Conservation (phyloP, 2,113 vertebrate genomes). For the Cryptotis parvus region DNA sequence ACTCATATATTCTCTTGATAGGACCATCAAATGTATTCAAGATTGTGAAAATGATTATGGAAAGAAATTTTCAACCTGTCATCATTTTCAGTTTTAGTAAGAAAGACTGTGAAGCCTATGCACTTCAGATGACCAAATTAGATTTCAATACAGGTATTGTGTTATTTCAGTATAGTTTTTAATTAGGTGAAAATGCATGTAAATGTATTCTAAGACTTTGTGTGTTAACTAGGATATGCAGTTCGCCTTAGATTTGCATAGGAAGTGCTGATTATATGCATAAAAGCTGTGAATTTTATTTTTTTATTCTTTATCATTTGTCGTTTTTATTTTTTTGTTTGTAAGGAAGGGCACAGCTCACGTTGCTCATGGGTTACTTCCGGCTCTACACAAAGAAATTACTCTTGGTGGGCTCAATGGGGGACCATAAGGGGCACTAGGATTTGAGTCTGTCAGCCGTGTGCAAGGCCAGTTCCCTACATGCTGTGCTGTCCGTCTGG, state of each 20-base stretch:
- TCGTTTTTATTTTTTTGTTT: too few relatives aligned
- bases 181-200: not conserved
- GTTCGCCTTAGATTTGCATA: not conserved
- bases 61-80: slow-evolving; percentile 99
- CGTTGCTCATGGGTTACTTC: too few relatives aligned
- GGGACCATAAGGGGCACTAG: too few relatives aligned
- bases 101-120: slow-evolving; percentile 99
- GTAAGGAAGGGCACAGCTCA: too few relatives aligned
- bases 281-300: not conserved
- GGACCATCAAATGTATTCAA: slow-evolving; percentile 99
- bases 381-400: too few relatives aligned
- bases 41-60: slow-evolving; percentile 99
- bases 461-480: too few relatives aligned
- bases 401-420: too few relatives aligned
- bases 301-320: not conserved
- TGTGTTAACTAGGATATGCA: not conserved
- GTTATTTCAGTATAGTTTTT: not conserved
- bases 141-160: slow-evolving; percentile 96
- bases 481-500: too few relatives aligned
- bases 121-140: slow-evolving; percentile 97
- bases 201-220: not conserved
- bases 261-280: not conserved
- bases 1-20: slow-evolving; percentile 72
- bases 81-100: slow-evolving; percentile 99
- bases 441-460: too few relatives aligned